Base-by-base conservation (phyloP, 37 sponge, comb jelly and placozoan genomes). In the Agelas oroides region DNA sequence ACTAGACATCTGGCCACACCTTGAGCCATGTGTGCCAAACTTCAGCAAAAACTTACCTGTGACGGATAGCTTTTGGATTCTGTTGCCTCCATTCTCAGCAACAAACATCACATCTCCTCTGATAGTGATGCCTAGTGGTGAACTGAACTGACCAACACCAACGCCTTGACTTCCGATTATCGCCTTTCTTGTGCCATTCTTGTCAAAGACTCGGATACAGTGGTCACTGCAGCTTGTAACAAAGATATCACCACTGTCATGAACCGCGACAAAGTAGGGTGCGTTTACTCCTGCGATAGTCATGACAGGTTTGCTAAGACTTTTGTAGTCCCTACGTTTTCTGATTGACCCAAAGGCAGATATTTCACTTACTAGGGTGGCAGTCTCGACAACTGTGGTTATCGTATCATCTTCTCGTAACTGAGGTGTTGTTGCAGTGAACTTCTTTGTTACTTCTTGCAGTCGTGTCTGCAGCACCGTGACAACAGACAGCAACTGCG, bases 21-120 rank as follows among this genome's bases (percentile, higher is more conserved):
- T 37, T 23, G 77, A 63, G 2, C 86, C 86, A 67, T 32, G 40
- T 23, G 53, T 15, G 15, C 87, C 87, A 86, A 86, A 86, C 53
- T 78, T 74, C 13, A 52, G n/a, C 8, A 86, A 6, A 41, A 53
- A 71, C 17, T 78, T 20, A 38, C 79, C 87, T 23, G 24, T 59
- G 19, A 62, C 21, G 2, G 63, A 52, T 5, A 86, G 52, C 27
- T 78, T 77, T 52, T 78, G 72, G 5, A 86, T 53, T 6, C 87
- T 72, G 41, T 78, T 59, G 73, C 78, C 78, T 2, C n/a, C 27
- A 31, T 40, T n/a, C 15, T 86, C 87, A 71, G 78, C 79, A 16
- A 86, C 80, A 69, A 78, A 86, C 54, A 86, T 52, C 23, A 61
- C 65, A 35, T 78, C 80, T 30, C 73, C 73, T 73, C 23, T 34